phyloP scores from a whole-genome alignment of 2,113 vertebrate genomes.

The Mustelus asterias region DNA sequence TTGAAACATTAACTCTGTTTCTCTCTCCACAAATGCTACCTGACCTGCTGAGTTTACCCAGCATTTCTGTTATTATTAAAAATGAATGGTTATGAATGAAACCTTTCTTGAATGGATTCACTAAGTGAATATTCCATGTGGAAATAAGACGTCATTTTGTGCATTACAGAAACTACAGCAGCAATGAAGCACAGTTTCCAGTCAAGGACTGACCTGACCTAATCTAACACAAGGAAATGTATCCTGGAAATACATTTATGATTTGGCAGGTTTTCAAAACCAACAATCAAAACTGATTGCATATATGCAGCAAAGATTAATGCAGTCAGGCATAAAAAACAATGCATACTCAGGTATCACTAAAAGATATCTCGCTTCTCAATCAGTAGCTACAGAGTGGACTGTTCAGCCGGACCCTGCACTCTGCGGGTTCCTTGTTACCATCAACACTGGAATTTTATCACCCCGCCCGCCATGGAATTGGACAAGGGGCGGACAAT shows the following conservation, averaged over 20 bases:
- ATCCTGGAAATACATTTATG: too few species aligned
- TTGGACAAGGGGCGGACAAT: too few species aligned
- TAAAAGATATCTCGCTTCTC: background rate
- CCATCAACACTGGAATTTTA: too few species aligned
- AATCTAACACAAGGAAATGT: background rate
- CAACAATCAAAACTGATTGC: background rate
- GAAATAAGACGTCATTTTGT: background rate
- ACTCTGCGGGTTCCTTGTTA: background rate
- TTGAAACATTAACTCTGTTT: too few species aligned
- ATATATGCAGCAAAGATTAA: background rate
- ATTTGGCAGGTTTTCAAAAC: background rate
- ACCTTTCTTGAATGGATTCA: background rate
- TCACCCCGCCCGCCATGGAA: too few species aligned
- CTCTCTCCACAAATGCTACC: too few species aligned
- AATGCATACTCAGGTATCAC: background rate
- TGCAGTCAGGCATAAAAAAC: background rate
- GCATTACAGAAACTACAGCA: background rate
- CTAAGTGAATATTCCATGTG: background rate
- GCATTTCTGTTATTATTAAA: background rate
- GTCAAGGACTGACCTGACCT: background rate
- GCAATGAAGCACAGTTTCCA: background rate
- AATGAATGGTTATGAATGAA: background rate
- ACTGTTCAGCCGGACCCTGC: background rate
- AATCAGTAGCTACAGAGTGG: background rate
- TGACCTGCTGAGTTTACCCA: background rate